Conservation (phyloP, 2,113 vertebrate genomes). For the Ctenomys sociabilis region DNA sequence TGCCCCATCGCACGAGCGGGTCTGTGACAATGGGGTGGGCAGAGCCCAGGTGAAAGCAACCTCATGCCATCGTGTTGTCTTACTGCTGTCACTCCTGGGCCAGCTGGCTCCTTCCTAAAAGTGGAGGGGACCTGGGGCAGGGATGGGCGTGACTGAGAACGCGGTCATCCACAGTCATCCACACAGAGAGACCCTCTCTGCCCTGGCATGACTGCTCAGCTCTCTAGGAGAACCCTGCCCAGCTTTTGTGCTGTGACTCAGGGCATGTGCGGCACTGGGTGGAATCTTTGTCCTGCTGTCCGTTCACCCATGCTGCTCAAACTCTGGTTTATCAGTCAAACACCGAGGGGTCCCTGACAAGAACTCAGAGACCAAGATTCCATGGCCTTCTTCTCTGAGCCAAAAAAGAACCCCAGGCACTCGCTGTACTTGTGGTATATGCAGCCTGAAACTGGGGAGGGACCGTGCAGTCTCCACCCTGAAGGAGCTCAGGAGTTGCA, state of each 20-base stretch:
- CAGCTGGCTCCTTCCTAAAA: neutral
- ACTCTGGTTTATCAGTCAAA: neutral
- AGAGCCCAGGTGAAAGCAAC: neutral
- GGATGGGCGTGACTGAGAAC: neutral
- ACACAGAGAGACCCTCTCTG: no score
- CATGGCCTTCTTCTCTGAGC: neutral
- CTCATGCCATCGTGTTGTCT: neutral
- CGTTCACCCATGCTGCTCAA: neutral
- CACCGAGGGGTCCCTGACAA: neutral
- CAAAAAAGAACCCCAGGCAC: neutral
- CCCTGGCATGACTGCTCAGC: neutral
- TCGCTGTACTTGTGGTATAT: accelerated
- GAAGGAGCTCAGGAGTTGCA: accelerated
- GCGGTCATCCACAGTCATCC: no score
- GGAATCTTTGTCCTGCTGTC: neutral
- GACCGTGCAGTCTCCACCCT: accelerated
- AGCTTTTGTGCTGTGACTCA: accelerated
- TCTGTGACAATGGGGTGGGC: neutral
- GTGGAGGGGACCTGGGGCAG: neutral
- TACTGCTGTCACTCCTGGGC: neutral
- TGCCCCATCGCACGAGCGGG: accelerated
- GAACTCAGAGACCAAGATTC: neutral
- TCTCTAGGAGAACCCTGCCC: neutral
- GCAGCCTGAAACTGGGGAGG: no score
- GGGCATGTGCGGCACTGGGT: accelerated